Conservation (phyloP, 1,140 invertebrate species). For the Euschistus heros region DNA sequence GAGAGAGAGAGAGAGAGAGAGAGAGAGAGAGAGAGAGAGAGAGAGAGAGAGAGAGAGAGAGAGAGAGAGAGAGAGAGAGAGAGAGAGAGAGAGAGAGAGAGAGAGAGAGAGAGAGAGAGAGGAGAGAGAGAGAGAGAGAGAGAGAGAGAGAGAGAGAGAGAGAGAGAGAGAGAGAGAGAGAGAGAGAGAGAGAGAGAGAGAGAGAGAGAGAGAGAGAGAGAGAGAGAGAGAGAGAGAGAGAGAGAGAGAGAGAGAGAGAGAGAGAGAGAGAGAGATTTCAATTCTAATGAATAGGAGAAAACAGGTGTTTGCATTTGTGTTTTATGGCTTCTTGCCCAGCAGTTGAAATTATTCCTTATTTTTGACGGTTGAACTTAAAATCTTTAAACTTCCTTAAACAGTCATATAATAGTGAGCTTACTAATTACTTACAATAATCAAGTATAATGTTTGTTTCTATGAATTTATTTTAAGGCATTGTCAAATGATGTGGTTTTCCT, state of each 20-base stretch:
- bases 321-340: too few species aligned
- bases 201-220: neutral
- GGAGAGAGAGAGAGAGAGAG: neutral
- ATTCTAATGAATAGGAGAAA: too few species aligned
- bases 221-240: neutral
- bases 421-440: too few species aligned
- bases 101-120: slow-evolving; percentile 10
- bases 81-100: slow-evolving; percentile 15
- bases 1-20: neutral
- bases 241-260: neutral
- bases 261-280: neutral
- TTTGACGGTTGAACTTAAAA: too few species aligned
- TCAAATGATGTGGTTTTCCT: too few species aligned
- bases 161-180: neutral
- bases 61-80: slow-evolving; percentile 11
- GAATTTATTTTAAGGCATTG: too few species aligned
- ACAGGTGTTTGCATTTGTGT: too few species aligned
- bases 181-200: neutral
- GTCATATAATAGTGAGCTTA: too few species aligned
- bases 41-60: slow-evolving; percentile 3
- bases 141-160: neutral
- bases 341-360: too few species aligned
- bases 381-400: too few species aligned
- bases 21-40: slow-evolving; percentile 6
- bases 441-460: too few species aligned